Percentiles rank a stretch among this genome's conserved stretches.
phyloP scores from a whole-genome alignment of 2,113 vertebrate species.

The Nansenia antarctica region DNA sequence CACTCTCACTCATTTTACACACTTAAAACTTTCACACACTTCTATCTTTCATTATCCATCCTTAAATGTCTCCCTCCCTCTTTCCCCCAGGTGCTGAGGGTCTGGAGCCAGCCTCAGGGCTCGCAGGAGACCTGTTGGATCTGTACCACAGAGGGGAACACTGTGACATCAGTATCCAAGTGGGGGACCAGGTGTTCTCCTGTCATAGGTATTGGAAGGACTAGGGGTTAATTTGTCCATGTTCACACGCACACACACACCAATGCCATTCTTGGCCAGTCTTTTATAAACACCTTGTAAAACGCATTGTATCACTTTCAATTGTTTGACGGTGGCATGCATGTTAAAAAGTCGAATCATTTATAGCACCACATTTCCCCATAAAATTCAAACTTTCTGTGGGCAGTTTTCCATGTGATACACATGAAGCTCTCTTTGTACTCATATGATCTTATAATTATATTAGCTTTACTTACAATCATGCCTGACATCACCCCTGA shows the following conservation, averaged over 20 bases:
- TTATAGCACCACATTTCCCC: not conserved
- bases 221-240: not conserved
- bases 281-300: too few species aligned
- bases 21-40: not conserved
- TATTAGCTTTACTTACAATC: too few species aligned
- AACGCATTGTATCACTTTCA: too few species aligned
- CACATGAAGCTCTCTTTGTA: too few species aligned
- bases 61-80: not conserved
- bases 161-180: constrained; percentile 85
- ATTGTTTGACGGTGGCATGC: too few species aligned
- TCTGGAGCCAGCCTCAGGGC: constrained; percentile 80
- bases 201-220: constrained; percentile 84
- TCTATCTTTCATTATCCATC: not conserved
- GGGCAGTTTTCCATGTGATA: too few species aligned
- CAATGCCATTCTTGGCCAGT: too few species aligned
- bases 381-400: not conserved
- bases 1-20: not conserved
- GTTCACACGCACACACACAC: not conserved
- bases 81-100: constrained; percentile 16
- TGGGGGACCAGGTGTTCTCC: constrained; percentile 82
- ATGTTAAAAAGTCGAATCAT: too few species aligned
- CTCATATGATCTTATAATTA: too few species aligned
- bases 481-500: too few species aligned
- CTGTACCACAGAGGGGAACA: constrained; percentile 79
- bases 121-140: constrained; percentile 85